A percentile compares a stretch with the other conserved stretches of the same genome.
Conservation (phyloP, 1,140 invertebrate species). For the Magallana angulata region DNA sequence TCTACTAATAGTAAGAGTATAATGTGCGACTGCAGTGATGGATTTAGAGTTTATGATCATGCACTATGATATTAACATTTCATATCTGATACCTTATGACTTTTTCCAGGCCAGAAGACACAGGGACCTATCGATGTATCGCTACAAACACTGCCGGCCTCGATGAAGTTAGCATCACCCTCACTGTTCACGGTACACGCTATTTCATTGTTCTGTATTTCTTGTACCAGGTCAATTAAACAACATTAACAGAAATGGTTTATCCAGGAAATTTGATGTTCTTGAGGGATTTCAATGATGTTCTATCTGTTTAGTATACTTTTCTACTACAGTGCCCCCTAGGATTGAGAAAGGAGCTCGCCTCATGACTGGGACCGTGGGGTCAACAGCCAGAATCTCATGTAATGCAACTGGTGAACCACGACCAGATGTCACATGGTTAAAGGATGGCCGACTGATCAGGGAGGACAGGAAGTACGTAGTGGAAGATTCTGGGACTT, state of each 20-base stretch:
- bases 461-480: neutral
- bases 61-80: too few species aligned
- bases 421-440: constrained; percentile 73
- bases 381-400: neutral
- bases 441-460: constrained; percentile 69
- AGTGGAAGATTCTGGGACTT: constrained; percentile 58
- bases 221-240: too few species aligned
- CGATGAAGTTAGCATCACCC: constrained; percentile 57
- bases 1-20: too few species aligned
- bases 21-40: too few species aligned
- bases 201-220: neutral
- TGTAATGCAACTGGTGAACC: constrained; percentile 72
- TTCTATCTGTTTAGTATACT: too few species aligned
- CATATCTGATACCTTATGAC: neutral
- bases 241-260: too few species aligned
- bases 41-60: too few species aligned
- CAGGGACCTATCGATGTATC: constrained; percentile 78
- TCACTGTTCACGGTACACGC: constrained; percentile 72
- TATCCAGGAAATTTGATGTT: too few species aligned
- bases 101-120: constrained; percentile 73
- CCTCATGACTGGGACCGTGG: neutral
- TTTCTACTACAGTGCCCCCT: constrained; percentile 42
- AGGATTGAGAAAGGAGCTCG: constrained; percentile 10
- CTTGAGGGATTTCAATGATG: too few species aligned
- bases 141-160: constrained; percentile 78